Evolutionary conservation across 2,888 invertebrate genomes (phyloP), one percentile per base, ranked within the genome.

Genomic region (Calliscelio sp.): DNA sequence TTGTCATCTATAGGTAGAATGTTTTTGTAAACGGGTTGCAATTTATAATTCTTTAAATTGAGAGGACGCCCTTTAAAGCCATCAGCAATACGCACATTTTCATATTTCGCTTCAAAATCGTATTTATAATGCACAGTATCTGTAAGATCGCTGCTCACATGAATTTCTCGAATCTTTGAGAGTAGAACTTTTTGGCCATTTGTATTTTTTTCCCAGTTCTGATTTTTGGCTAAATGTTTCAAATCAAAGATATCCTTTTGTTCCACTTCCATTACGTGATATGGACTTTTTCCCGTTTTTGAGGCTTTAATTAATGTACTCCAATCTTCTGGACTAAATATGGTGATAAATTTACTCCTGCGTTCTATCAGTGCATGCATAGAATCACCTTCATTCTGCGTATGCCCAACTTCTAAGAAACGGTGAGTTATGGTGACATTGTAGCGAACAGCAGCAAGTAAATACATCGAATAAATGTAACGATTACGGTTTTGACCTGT

Each of bases 401-500:
- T 89, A 61, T 89, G 88, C 3, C 88, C 89, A 35, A 86, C 84
- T 84, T 86, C 87, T 20, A 90, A 70, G 84, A 88, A 89, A 6
- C 81, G 80, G 77, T 90, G 89, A n/a, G 63, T 77, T 55, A 89
- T 88, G 24, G 77, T 75, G n/a, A 90, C 85, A 32, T 86, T 77
- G 61, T 79, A 86, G 38, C 86, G 86, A 24, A 71, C 79, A 8
- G 87, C 55, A 24, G 85, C 83, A 41, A 85, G 85, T 24, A 86
- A 73, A 77, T 88, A 89, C 80, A 87, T 79, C 32, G 83, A 85
- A 80, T 87, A 90, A 14, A 89, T 83, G 51, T 86, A 86, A 14
- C 87, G 81, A 68, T 89, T 90, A 28, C 86, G 57, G 82, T 89
- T 90, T 85, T 89, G 89, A 7, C 90, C 88, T 10, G 81, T 57